Base-by-base conservation (phyloP, 2,888 invertebrate genomes). In the Lutraria lutraria region DNA sequence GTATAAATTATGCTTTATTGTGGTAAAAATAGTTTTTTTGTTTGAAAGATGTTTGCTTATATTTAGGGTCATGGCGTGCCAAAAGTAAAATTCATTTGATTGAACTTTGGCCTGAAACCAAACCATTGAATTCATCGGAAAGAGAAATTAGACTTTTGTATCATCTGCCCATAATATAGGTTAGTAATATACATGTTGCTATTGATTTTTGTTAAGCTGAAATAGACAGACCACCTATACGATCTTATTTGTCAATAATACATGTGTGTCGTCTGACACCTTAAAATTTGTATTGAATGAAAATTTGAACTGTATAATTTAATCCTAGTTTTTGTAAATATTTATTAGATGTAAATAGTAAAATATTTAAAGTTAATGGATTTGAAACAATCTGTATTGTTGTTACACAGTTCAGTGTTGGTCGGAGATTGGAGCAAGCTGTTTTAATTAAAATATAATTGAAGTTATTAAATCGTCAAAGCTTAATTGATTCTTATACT, bases 231-330 rank as follows among this genome's bases (percentile, higher is more conserved):
- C 63, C 63, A 68, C 63, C 63, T 68, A 25, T 25, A 68, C n/a
- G 63, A 68, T 68, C n/a, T 25, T 25, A 68, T 68, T n/a, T 56
- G 56, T 19, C 56, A 56, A 56, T 56, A 56, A 56, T 43, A 25
- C 63, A 68, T 68, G 63, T 68, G 63, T 68, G 63, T 25, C n/a
- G 63, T 68, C 63, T 68, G 63, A 68, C 63, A 68, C 63, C 63
- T 68, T 68, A 68, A 68, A 68, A 68, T 68, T 68, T 68, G 25
- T 68, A n/a, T 25, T 25, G 63, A 68, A 68, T 68, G 25, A 68
- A 25, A 68, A 68, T n/a, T n/a, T 68, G 63, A 68, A 25, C 63
- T 25, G 21, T 60, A 19, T 19, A 21, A 60, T 60, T 19, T 60
- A 60, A 15, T 60, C 8, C 21, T 25, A 6, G 25, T 68, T 68